Evolutionary conservation across 2,113 vertebrate genomes (phyloP).

Genomic region (Sinocyclocheilus maitianheensis): DNA sequence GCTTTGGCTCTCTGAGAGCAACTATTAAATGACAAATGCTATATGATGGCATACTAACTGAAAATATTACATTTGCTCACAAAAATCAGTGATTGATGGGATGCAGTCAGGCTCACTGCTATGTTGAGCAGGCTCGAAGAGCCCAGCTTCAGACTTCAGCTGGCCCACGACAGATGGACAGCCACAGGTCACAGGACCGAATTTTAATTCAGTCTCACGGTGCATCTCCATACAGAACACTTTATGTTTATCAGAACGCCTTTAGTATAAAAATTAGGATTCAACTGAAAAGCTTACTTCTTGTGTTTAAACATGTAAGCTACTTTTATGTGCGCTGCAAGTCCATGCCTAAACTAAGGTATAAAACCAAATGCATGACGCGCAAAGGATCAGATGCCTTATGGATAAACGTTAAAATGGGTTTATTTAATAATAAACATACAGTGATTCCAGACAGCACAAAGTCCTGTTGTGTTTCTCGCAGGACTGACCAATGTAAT

Average conservation of each 20-base stretch:
- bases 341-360: neutral
- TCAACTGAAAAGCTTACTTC: neutral
- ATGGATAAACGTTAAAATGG: neutral
- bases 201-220: conserved; percentile 32
- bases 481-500: conserved; percentile 81
- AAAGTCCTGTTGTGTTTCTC: neutral
- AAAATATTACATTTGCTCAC: neutral
- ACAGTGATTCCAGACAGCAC: neutral
- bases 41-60: neutral
- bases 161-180: conserved; percentile 32
- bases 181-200: conserved; percentile 32
- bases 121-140: neutral
- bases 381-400: neutral
- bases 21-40: neutral
- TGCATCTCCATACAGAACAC: neutral
- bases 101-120: neutral
- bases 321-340: neutral
- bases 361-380: neutral
- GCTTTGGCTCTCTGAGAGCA: neutral
- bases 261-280: neutral
- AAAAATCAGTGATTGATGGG: conserved; percentile 5
- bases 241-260: neutral
- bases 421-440: neutral
- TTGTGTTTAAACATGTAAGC: neutral
- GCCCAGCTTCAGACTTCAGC: neutral